Evolutionary conservation across 2,797 vertebrate genomes (phyloP).

Genomic region (Poecile montanus): DNA sequence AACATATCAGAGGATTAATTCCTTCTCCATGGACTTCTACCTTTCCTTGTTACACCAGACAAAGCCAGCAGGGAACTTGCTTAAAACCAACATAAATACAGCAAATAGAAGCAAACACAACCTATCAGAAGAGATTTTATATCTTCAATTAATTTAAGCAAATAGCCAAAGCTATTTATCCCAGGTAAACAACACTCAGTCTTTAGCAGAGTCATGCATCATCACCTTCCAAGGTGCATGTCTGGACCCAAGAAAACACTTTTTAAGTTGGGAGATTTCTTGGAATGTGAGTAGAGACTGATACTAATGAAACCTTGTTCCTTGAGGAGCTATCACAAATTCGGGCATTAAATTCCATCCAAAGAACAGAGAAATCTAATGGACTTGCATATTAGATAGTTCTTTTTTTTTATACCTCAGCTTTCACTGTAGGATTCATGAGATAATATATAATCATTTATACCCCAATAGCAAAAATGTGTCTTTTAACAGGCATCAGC

Average conservation of each 20-base stretch:
- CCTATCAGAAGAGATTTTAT: not conserved
- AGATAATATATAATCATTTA: not conserved
- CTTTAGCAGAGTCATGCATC: not conserved
- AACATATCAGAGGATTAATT: not conserved
- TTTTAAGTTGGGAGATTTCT: not conserved
- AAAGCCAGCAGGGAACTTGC: not conserved
- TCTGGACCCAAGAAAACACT: not conserved
- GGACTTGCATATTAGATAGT: not conserved
- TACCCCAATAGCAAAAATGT: not conserved
- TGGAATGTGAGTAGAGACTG: not conserved
- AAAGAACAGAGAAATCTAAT: not conserved
- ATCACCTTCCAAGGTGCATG: not conserved
- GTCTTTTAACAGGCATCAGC: not conserved
- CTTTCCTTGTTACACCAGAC: not conserved
- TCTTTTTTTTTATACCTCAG: not conserved
- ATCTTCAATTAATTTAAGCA: not conserved
- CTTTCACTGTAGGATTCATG: not conserved
- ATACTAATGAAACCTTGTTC: not conserved
- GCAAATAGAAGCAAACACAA: not conserved
- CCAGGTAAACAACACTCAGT: not conserved
- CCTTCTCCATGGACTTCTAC: not conserved
- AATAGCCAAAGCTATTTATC: not conserved
- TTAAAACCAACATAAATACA: not conserved
- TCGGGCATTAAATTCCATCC: not conserved
- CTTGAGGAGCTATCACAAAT: not conserved